Conservation (phyloP, 2,888 invertebrate species). For the Ischnus inquisitorius region DNA sequence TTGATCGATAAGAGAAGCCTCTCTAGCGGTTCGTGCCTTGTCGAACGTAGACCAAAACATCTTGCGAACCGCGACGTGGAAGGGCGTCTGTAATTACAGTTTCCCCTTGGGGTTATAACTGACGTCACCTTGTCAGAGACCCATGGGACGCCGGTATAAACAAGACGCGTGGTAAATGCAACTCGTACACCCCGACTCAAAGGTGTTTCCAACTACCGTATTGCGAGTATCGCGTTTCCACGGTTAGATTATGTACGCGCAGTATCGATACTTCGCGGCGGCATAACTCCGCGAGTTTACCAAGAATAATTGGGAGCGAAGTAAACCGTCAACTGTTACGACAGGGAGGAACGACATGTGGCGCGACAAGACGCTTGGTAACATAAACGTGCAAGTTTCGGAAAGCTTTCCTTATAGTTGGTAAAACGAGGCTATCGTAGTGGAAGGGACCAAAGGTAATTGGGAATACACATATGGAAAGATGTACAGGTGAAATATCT, state of each 20-base stretch:
- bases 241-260: constrained; percentile 1
- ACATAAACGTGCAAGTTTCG: not conserved
- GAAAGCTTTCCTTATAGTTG: not conserved
- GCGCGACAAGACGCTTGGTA: not conserved
- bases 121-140: not conserved
- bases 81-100: not conserved
- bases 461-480: not conserved
- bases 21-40: not conserved
- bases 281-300: constrained; percentile 20
- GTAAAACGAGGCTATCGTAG: not conserved
- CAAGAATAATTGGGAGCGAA: constrained; percentile 28
- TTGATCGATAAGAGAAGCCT: constrained; percentile 4
- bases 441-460: not conserved
- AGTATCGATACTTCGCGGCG: constrained; percentile 23
- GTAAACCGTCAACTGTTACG: constrained; percentile 30
- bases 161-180: not conserved
- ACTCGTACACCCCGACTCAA: constrained; percentile 6
- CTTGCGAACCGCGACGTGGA: not conserved
- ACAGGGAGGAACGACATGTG: constrained; percentile 6
- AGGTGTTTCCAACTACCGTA: not conserved
- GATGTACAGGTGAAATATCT: not conserved
- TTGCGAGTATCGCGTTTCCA: not conserved
- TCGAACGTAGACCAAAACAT: not conserved
- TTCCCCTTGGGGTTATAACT: constrained; percentile 1
- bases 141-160: not conserved